phyloP scores from a whole-genome alignment of 2,113 vertebrate genomes.

The Cebidichthys violaceus region DNA sequence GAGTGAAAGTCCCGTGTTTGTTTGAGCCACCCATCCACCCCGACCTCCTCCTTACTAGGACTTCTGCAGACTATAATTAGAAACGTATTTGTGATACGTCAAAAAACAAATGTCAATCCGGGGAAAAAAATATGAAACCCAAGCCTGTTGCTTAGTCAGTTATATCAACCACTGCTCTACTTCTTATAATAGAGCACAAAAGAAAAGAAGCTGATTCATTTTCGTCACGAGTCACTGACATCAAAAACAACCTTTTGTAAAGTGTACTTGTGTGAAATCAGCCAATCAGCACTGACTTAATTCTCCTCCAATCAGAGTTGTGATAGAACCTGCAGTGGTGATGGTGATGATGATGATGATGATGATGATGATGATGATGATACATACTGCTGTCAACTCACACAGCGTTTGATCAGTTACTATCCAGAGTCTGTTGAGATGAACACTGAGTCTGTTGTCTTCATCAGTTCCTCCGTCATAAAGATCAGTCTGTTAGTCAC shows the following conservation, averaged over 20 bases:
- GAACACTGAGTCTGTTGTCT: slow-evolving; percentile 59
- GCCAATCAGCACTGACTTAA: neutral
- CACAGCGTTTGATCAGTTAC: slow-evolving; percentile 17
- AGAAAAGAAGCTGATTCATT: neutral
- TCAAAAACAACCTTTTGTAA: neutral
- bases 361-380: neutral
- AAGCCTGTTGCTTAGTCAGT: neutral
- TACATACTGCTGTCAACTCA: neutral
- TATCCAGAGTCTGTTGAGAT: slow-evolving; percentile 23
- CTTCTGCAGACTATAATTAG: no score
- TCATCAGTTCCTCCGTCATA: slow-evolving; percentile 36
- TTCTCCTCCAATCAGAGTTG: neutral
- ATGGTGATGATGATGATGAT: neutral
- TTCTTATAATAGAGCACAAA: neutral
- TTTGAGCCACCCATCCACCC: no score
- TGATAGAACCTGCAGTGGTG: neutral
- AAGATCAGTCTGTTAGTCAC: slow-evolving; percentile 56
- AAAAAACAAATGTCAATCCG: no score
- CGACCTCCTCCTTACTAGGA: no score
- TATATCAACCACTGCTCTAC: neutral
- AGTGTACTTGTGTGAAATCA: neutral
- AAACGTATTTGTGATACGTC: no score
- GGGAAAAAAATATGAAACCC: no score
- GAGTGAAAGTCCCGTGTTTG: no score
- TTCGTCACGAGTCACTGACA: neutral